Conservation (phyloP, 2,797 vertebrate genomes). For the Novumbra hubbsi region DNA sequence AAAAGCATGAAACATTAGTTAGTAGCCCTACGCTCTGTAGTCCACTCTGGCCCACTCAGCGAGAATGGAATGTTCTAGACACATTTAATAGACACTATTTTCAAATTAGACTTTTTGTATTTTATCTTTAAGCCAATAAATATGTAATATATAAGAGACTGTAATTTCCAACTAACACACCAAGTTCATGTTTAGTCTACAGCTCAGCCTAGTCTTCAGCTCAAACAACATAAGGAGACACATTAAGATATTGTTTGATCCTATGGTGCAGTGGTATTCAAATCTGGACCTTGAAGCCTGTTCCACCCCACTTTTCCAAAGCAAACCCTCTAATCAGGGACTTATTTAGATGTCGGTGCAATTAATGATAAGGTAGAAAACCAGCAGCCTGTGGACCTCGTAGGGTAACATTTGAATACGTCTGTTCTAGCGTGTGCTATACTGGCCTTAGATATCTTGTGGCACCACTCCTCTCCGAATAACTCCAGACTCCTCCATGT, state of each 20-base stretch:
- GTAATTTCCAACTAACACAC: slow-evolving; percentile 47
- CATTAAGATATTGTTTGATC: background rate
- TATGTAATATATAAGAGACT: slow-evolving; percentile 41
- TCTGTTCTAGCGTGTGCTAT: no score
- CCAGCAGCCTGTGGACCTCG: no score
- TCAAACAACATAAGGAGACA: background rate
- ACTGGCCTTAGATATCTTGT: no score
- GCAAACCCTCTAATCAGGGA: no score
- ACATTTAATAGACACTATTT: background rate
- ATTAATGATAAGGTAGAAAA: background rate
- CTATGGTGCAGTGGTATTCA: background rate
- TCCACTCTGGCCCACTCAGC: background rate
- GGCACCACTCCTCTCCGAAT: no score
- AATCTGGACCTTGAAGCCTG: no score
- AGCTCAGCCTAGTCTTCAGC: background rate
- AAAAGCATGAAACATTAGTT: background rate
- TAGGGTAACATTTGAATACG: no score
- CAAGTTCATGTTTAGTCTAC: no score
- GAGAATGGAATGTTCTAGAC: background rate
- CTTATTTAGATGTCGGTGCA: no score
- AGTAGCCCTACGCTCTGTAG: background rate
- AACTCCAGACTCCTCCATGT: no score
- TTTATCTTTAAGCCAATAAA: slow-evolving; percentile 37
- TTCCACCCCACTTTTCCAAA: no score
- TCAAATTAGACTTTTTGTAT: slow-evolving; percentile 30